Evolutionary conservation across 2,113 vertebrate species (phyloP).

Genomic region (Drymodes brunneopygia): DNA sequence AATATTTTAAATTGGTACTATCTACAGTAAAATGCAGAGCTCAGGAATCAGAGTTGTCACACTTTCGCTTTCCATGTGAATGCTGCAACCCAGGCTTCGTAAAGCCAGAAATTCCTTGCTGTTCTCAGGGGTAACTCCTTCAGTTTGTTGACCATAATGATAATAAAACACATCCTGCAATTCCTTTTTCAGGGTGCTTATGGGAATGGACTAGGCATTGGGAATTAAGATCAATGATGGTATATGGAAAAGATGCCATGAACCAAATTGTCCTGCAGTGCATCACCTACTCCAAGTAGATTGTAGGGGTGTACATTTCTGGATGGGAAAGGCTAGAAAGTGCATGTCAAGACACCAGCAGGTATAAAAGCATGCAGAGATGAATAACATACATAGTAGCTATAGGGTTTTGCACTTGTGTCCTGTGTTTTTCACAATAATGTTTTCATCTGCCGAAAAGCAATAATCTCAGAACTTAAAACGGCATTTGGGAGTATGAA

Average conservation of each 20-base stretch:
- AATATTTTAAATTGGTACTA: neutral
- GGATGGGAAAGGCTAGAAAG: neutral
- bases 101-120: neutral
- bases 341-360: neutral
- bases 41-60: neutral
- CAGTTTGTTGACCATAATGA: neutral
- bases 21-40: neutral
- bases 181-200: neutral
- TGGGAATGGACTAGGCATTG: neutral
- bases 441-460: neutral
- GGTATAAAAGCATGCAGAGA: neutral
- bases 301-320: neutral
- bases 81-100: neutral
- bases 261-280: neutral
- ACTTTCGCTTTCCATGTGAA: neutral
- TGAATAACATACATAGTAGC: neutral
- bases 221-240: neutral
- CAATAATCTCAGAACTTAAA: neutral
- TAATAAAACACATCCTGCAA: neutral
- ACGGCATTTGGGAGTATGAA: neutral
- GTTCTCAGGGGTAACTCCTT: neutral
- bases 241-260: fast-evolving
- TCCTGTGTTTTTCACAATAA: neutral
- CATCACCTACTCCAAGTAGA: neutral
- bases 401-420: neutral